Evolutionary conservation across 2,113 vertebrate species (phyloP).

Genomic region (Mus pahari): DNA sequence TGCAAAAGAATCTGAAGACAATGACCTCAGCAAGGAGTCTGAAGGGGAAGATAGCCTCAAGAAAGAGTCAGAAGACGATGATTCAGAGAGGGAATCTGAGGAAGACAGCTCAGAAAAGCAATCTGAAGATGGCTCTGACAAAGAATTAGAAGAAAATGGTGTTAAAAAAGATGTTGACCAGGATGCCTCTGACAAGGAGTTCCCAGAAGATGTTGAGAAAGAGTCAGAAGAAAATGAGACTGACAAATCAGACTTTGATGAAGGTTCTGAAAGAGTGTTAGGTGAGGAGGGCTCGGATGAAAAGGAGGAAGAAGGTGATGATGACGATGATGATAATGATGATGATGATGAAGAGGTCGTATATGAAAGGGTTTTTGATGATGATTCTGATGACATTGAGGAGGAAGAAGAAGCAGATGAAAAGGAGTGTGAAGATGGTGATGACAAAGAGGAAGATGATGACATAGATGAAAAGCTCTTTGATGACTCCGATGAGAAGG

Average conservation of each 20-base stretch:
- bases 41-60: slow-evolving; percentile 24
- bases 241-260: slow-evolving; percentile 67
- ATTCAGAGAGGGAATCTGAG: slow-evolving; percentile 47
- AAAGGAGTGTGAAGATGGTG: slow-evolving; percentile 39
- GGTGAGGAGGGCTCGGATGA: slow-evolving; percentile 69
- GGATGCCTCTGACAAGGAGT: slow-evolving; percentile 50
- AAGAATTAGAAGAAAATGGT: slow-evolving; percentile 67
- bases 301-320: slow-evolving; percentile 57
- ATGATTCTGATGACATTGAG: slow-evolving; percentile 60
- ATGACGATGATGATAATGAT: slow-evolving; percentile 55
- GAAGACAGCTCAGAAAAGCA: slow-evolving; percentile 60
- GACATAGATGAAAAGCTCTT: slow-evolving; percentile 60
- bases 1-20: background rate
- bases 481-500: slow-evolving; percentile 60
- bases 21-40: background rate
- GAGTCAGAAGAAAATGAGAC: slow-evolving; percentile 71
- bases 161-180: slow-evolving; percentile 49
- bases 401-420: slow-evolving; percentile 44
- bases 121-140: slow-evolving; percentile 46
- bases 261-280: slow-evolving; percentile 62
- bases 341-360: slow-evolving; percentile 23
- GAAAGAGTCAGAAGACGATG: slow-evolving; percentile 35
- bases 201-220: slow-evolving; percentile 40
- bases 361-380: slow-evolving; percentile 67
- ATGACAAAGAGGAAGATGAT: slow-evolving; percentile 41